Base-by-base conservation (phyloP, 2,888 invertebrate species). In the Microctonus brassicae region DNA sequence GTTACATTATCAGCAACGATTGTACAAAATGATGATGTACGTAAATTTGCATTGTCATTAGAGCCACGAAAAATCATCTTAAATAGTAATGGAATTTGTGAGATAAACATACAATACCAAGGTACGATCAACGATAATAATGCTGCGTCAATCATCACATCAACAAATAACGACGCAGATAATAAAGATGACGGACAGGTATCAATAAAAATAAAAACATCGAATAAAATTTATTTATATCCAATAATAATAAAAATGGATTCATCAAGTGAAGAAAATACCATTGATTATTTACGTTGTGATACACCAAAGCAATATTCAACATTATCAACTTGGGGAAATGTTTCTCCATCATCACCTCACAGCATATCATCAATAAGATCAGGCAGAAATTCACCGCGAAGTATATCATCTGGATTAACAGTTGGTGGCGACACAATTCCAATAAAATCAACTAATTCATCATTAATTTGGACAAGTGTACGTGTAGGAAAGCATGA, bases 381-480 rank as follows among this genome's bases (percentile, higher is more conserved):
- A 33, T 85, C 82, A 0, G 86, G 85, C 4, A 78, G 87, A 74
- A 79, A 85, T 81, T 87, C 87, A 6, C 87, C 87, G 2, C 76
- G 81, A 3, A 85, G 87, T 75, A 81, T 82, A 17, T 81, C 79
- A 26, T 85, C 87, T 6, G 81, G 83, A 36, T 78, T 79, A 4
- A 82, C 84, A 2, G 81, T 83, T 13, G 76, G 79, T 13, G 83
- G 83, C 22, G 81, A 82, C 42, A 78, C 79, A 34, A 82, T 87
- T 73, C 91, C 92, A 0, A 86, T 92, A 11, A 90, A 90, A 79
- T 89, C 90, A 0, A 91, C 91, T 0, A 89, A 90, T 52, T 86
- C 88, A 9, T 89, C 91, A 74, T 78, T 92, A 6, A 89, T 90
- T 17, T 92, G 92, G 92, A 90, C 90, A 33, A 91, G 91, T 77